Evolutionary conservation across 2,888 invertebrate species (phyloP), one percentile per base, ranked within the genome.

Genomic region (Tyria jacobaeae): DNA sequence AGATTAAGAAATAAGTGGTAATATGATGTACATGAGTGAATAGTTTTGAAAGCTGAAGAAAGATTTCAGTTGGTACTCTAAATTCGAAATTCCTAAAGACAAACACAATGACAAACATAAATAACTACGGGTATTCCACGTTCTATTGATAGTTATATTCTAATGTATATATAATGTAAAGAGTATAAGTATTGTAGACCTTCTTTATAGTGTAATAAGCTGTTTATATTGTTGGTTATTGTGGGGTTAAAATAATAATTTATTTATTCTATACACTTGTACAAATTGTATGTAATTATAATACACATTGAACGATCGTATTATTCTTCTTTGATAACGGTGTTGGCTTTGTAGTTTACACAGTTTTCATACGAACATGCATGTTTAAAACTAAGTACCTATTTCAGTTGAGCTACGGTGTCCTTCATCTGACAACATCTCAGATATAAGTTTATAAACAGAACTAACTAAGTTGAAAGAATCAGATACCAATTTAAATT

Each of bases 1-100:
- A 94, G 95, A 76, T 89, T 96, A 75, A 95, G 95, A 82, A 89
- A 92, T 76, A 94, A 91, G 82, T 94, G 92, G 92, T 94, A 7
- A 21, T 25, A 25, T 49, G 44, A 35, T n/a, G 17, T 21, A 48
- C 6, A 49, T 6, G 39, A 27, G 50, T 41, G 10, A 41, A 21
- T n/a, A 14, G 27, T 35, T 6, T n/a, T 12, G 10, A 27, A 25
- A 54, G 34, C 48, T 48, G 25, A 25, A 5, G 14, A 14, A 15
- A 24, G 15, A 15, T 31, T 50, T 31, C 50, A 27, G 27, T 31
- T 27, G 17, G 17, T 44, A 54, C n/a, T n/a, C n/a, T n/a, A n/a
- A n/a, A n/a, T n/a, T n/a, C n/a, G 44, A 44, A 21, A 44, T 44
- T 44, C 21, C 21, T 44, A 12, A 51, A 35, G 15, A 3, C 44